Percentiles rank a stretch among this genome's conserved stretches.
Conservation (phyloP, 1,140 invertebrate genomes). For the Drosophila subobscura region DNA sequence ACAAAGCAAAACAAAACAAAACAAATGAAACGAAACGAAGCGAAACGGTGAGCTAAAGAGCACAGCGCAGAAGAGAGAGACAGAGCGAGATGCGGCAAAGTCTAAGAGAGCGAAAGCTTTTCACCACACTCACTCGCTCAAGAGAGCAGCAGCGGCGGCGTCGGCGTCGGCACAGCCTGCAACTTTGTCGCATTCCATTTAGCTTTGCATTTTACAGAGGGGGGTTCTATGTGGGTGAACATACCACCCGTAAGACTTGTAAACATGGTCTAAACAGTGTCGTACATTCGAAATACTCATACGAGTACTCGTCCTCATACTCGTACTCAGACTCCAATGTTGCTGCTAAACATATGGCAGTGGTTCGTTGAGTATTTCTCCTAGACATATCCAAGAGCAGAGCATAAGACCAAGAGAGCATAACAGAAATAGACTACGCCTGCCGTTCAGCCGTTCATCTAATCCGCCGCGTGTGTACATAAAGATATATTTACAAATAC, state of each 20-base stretch:
- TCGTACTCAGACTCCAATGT: no score
- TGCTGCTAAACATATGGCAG: no score
- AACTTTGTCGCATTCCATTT: conserved; percentile 12
- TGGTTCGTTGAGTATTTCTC: no score
- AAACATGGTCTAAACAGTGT: conserved; percentile 10
- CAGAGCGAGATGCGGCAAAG: background rate
- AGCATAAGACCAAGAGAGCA: no score
- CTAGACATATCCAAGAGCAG: no score
- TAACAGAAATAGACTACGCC: no score
- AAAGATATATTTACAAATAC: no score
- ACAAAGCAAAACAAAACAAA: no score
- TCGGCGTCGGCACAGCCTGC: background rate
- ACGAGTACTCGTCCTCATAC: no score
- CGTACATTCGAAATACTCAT: no score
- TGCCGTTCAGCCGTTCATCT: no score
- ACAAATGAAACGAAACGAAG: background rate
- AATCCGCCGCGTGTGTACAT: no score
- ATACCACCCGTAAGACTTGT: conserved; percentile 8
- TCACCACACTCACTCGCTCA: conserved; percentile 21
- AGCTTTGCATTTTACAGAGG: background rate
- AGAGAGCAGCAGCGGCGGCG: conserved; percentile 4
- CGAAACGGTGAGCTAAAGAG: conserved; percentile 2
- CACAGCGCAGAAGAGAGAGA: background rate
- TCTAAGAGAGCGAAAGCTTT: conserved; percentile 20
- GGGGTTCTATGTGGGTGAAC: conserved; percentile 12